A percentile compares a stretch with the other conserved stretches of the same genome.
These are phyloP conservation scores for Antechinus flavipes DNA, from an alignment of 2,113 vertebrate species.

Conservation along the genomic window DNA sequence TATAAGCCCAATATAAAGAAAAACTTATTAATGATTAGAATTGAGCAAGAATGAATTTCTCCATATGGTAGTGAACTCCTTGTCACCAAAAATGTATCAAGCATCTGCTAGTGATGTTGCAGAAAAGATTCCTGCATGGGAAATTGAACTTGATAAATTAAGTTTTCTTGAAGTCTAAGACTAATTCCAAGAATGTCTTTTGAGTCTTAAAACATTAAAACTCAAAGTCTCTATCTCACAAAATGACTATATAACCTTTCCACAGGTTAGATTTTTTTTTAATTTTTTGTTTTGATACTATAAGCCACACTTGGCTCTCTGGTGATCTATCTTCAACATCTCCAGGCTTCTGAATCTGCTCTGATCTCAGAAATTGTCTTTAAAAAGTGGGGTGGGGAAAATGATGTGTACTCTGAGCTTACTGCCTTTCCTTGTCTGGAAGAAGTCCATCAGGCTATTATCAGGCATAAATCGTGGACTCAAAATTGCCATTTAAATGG, in stretches of 20 bases:
- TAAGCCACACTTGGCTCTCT: not conserved
- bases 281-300: slow-evolving; percentile 28
- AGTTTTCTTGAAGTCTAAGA: not conserved
- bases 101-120: not conserved
- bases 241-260: not conserved
- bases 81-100: not conserved
- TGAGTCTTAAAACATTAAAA: not conserved
- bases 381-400: slow-evolving; percentile 1
- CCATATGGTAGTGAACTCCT: not conserved
- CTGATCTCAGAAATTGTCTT: not conserved
- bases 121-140: not conserved
- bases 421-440: too few relatives aligned
- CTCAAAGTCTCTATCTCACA: not conserved
- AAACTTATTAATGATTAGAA: not conserved
- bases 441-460: too few relatives aligned
- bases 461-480: too few relatives aligned
- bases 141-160: not conserved
- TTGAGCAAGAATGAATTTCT: too few relatives aligned
- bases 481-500: too few relatives aligned
- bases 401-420: too few relatives aligned
- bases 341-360: not conserved
- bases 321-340: not conserved
- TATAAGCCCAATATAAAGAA: not conserved
- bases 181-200: not conserved
- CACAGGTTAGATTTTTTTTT: not conserved